A percentile compares a stretch with the other conserved stretches of the same genome.
Evolutionary conservation across 2,113 vertebrate genomes (phyloP).

Genomic region (Phalacrocorax brasilianus): DNA sequence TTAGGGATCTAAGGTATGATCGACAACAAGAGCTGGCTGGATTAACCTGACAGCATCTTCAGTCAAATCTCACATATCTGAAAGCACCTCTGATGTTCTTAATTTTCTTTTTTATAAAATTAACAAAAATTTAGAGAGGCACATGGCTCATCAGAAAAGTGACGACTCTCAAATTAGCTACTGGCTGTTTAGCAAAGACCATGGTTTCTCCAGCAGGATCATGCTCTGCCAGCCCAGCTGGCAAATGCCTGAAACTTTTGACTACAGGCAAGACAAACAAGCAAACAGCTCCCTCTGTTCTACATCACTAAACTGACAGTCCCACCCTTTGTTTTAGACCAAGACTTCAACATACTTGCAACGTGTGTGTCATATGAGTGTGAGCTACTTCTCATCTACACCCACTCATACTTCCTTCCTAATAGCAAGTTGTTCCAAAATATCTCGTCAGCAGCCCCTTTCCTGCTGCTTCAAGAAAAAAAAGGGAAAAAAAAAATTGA

Average conservation of each 20-base stretch:
- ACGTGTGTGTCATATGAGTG: slow-evolving; percentile 66
- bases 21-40: fast-evolving
- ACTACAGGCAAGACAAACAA: neutral
- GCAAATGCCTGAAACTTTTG: neutral
- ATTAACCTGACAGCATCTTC: neutral
- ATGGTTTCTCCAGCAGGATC: neutral
- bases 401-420: slow-evolving; percentile 78
- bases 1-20: neutral
- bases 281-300: slow-evolving; percentile 39
- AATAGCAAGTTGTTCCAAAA: slow-evolving; percentile 76
- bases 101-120: neutral
- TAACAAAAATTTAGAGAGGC: neutral
- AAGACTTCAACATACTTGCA: slow-evolving; percentile 40
- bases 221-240: neutral
- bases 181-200: neutral
- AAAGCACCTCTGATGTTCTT: neutral
- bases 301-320: slow-evolving; percentile 23
- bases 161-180: neutral
- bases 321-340: slow-evolving; percentile 52
- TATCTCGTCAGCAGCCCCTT: slow-evolving; percentile 69
- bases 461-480: slow-evolving; percentile 49
- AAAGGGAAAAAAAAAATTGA: neutral
- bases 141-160: neutral
- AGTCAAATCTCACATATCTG: neutral
- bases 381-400: slow-evolving; percentile 70